phyloP scores from a whole-genome alignment of 2,113 vertebrate genomes.

The Aptenodytes forsteri region DNA sequence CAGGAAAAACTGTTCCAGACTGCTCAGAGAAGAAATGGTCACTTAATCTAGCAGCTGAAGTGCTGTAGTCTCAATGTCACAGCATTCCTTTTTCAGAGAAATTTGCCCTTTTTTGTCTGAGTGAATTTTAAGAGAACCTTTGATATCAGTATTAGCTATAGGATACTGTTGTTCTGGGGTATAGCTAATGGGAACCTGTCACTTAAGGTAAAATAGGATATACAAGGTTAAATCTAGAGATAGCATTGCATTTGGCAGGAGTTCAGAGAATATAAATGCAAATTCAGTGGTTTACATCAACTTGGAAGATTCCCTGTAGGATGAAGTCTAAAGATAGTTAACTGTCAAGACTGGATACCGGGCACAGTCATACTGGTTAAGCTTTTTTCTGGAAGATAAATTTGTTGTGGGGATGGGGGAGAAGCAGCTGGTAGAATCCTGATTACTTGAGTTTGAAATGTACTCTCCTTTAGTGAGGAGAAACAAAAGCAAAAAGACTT shows the following conservation, averaged over 20 bases:
- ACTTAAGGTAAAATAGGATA: background rate
- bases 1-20: background rate
- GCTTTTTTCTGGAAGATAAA: background rate
- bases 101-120: background rate
- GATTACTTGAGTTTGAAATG: background rate
- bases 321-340: background rate
- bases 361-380: background rate
- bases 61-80: background rate
- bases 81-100: background rate
- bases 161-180: background rate
- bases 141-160: background rate
- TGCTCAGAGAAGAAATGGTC: background rate
- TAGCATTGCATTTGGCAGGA: background rate
- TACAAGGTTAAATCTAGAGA: background rate
- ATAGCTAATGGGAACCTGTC: background rate
- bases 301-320: background rate
- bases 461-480: background rate
- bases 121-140: background rate
- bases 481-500: background rate
- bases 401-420: background rate
- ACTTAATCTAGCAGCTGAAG: background rate
- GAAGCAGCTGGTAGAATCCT: background rate
- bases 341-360: background rate
- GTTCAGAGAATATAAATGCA: background rate
- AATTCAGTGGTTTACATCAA: background rate